Evolutionary conservation across 2,888 invertebrate species (phyloP), one percentile per base, ranked within the genome.

Genomic region (Synanthedon vespiformis): DNA sequence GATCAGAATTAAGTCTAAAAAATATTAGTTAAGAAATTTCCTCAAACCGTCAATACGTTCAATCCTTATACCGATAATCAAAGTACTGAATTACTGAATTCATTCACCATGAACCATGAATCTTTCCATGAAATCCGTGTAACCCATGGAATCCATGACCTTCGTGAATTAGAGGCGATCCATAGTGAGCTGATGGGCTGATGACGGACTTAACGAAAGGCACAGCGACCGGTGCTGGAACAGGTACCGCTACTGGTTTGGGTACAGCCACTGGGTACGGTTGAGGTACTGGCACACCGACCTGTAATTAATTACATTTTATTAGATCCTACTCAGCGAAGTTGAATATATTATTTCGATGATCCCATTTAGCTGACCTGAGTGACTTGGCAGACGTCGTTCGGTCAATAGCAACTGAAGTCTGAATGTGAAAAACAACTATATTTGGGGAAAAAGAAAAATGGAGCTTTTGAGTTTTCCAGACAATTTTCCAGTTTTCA

Each of bases 261-360:
- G 82, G 64, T 1, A 88, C 82, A 2, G 82, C 79, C 1, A 88
- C 88, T 13, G 88, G 86, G 67, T 83, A 87, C 2, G 87, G 87
- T 0, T 80, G 81, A 4, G 88, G 87, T 0, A 87, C 81, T 22
- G 86, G 86, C 0, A 83, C 74, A 41, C 84, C 85, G 44, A 86
- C 83, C 86, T 87, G 66, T 22, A 70, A 72, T 48, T n/a, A 44
- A 13, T 13, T 44, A 22, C 4, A 22, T 22, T 22, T 22, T 22
- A 22, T 22, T n/a, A n/a, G n/a, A n/a, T n/a, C n/a, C n/a, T n/a
- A n/a, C n/a, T n/a, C n/a, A n/a, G n/a, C n/a, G n/a, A n/a, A n/a
- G n/a, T n/a, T n/a, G n/a, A n/a, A n/a, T n/a, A n/a, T n/a, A n/a
- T n/a, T n/a, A n/a, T n/a, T n/a, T n/a, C n/a, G n/a, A n/a, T n/a